Evolutionary conservation across 2,797 vertebrate species (phyloP), one percentile per base, ranked within the genome.

Genomic region (Eleutherodactylus coqui): DNA sequence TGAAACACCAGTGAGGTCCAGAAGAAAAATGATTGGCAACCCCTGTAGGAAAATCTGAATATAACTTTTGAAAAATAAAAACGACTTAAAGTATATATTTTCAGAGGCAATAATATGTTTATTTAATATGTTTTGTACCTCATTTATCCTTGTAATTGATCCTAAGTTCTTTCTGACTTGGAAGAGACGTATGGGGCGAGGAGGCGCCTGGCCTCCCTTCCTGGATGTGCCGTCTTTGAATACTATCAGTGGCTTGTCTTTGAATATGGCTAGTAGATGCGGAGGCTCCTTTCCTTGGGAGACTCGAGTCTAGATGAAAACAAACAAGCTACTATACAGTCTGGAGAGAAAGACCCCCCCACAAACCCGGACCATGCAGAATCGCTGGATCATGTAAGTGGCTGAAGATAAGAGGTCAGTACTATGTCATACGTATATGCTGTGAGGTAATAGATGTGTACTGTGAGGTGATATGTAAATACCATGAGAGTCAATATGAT

Each of bases 201-300:
- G 83, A 0, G 94, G 92, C 10, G 90, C 87, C 88, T 96, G 95
- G 19, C 92, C 94, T 58, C 88, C 93, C 38, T 91, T 92, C 87
- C 92, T 96, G 78, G 95, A 97, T 6, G 96, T 97, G 51, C 97
- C 96, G 14, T 95, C 92, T 90, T 96, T 96, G 88, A 96, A 97
- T 79, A 97, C 89, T 84, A 97, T 91, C 70, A 98, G 95, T 0
- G 96, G 96, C 55, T 95, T 97, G 51, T 92, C 91, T 93, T 96
- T 96, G 92, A 98, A 98, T 89, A 98, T 91, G 88, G 96, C 96
- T 82, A 97, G 91, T 82, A 98, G 92, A 89, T 98, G 97, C n/a
- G 94, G 88, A n/a, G 97, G 96, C 85, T 98, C 97, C 91, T 98
- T 98, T 62, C 96, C 96, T 91, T 98, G 96, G 70, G 93, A 94